phyloP scores from a whole-genome alignment of 2,797 vertebrate genomes.

The Telmatherina bonti region DNA sequence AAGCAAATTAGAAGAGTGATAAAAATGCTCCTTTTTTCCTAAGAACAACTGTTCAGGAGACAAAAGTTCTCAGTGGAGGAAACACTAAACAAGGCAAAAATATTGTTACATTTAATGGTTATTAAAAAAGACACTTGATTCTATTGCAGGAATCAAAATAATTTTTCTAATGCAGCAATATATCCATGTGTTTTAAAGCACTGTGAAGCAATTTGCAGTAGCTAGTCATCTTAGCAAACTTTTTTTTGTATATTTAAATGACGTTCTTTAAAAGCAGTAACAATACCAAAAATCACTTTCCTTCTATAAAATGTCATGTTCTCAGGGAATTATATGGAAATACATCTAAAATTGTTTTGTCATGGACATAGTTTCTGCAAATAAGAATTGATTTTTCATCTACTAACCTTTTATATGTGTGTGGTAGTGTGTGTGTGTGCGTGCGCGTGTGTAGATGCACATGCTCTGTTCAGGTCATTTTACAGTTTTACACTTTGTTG shows the following conservation, averaged over 20 bases:
- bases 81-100: background rate
- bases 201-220: background rate
- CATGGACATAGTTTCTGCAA: background rate
- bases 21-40: too few relatives aligned
- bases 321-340: too few relatives aligned
- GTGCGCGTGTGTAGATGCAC: background rate
- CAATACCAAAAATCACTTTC: too few relatives aligned
- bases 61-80: too few relatives aligned
- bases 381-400: background rate
- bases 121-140: background rate
- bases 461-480: conserved; percentile 1
- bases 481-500: background rate
- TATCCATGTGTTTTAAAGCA: background rate
- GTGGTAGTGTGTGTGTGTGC: too few relatives aligned
- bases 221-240: too few relatives aligned
- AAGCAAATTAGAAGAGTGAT: background rate
- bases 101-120: background rate
- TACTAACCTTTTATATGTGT: too few relatives aligned
- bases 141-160: background rate
- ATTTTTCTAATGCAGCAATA: background rate
- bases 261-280: too few relatives aligned
- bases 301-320: too few relatives aligned
- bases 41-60: too few relatives aligned
- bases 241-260: too few relatives aligned
- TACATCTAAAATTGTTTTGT: too few relatives aligned